Base-by-base conservation (phyloP, 2,888 invertebrate species). In the Nowickia ferox region DNA sequence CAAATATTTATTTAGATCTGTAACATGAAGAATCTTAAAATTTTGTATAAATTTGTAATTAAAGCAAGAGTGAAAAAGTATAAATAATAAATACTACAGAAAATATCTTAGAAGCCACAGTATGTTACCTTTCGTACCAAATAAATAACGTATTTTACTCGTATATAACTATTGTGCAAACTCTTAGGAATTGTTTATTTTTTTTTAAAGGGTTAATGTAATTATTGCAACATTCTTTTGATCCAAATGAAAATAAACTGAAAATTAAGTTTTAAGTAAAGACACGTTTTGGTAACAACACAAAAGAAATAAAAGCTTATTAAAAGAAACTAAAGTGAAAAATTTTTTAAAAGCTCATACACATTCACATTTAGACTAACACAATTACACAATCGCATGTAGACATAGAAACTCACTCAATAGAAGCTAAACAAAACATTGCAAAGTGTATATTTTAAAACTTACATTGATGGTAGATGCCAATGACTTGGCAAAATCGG, bases 401-500 rank as follows among this genome's bases (percentile, higher is more conserved):
- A 15, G 13, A 65, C 5, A 48, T 9, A 74, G 38, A 74, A 38
- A 71, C 13, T 55, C 55, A 22, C 30, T 57, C 48, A 19, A 17
- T 46, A 46, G 19, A 51, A 38, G 46, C 66, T 6, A 30, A 30
- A 30, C 30, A 63, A 17, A 81, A 55, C 63, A 65, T 53, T 46
- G 46, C 42, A 59, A 80, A 63, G 44, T 65, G 71, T 71, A 57
- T 53, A 71, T 75, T 44, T 46, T 79, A 15, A 77, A 76, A 72
- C 72, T 59, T 63, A 77, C 72, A 72, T 72, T 65, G 65, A 77
- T 72, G 59, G 42, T 76, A 48, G 63, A 83, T 77, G 83, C 59
- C 83, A 83, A 83, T 78, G 83, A 83, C 83, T 83, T 72, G 76
- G 83, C 66, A 59, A 72, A 83, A 78, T 83, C 57, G 11, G 51